Evolutionary conservation across 1,140 invertebrate genomes (phyloP), one percentile per base, ranked within the genome.

Genomic region (Penaeus indicus): DNA sequence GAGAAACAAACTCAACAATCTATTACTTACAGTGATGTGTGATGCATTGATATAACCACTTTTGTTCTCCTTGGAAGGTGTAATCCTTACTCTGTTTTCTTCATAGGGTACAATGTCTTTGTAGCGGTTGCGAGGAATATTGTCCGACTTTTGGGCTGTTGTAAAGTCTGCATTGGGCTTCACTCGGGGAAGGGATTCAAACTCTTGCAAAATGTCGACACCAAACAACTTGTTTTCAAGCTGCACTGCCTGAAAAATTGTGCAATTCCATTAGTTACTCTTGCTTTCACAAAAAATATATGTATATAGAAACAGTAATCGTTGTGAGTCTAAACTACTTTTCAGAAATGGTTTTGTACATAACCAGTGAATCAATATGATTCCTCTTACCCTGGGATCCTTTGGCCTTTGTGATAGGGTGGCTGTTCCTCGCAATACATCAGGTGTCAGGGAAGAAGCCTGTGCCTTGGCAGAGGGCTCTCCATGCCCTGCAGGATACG

Each of bases 31-130:
- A 80, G 95, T 96, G 85, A 98, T 95, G 92, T 97, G 96, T 16
- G 97, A 97, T 7, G 97, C 97, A 94, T 98, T 98, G 72, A 98
- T 96, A 91, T 98, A 98, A 13, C 97, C 97, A 92, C 94, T 94
- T 80, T 95, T 95, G 93, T 98, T 98, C 85, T 95, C 94, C 92
- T 95, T 96, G 4, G 95, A 94, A 8, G 97, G 96, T 32, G 94
- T 95, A 7, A 98, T 92, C 79, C 96, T 93, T 60, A 98, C 96
- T 64, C 97, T 92, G 92, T 97, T 97, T 91, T 97, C 96, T 92
- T 98, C 97, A 92, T 98, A 98, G 1, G 97, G 97, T 62, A 98
- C 93, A 63, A 97, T 96, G 91, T 96, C 95, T 92, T 94, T 94
- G 85, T 91, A 92, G 92, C 94, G 93, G 91, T 95, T 95, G 80